phyloP scores from a whole-genome alignment of 1,140 invertebrate genomes.

The Anadara kagoshimensis region DNA sequence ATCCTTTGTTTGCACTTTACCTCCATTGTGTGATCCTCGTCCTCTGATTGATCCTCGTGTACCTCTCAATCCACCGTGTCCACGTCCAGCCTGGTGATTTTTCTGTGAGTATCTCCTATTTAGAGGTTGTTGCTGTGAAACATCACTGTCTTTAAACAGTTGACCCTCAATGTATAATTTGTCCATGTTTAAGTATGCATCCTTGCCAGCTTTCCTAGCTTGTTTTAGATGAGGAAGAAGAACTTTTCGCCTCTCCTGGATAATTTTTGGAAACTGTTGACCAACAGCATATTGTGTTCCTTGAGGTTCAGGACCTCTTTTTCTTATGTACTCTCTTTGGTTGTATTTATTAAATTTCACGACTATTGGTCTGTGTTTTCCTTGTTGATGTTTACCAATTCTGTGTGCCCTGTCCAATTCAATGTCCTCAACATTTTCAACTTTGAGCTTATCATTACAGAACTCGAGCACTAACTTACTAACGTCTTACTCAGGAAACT shows the following conservation, averaged over 20 bases:
- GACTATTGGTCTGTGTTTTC: background rate
- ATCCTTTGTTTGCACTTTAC: no score
- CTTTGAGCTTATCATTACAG: background rate
- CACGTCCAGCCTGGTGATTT: no score
- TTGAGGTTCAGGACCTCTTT: background rate
- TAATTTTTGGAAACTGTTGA: slow-evolving; percentile 17
- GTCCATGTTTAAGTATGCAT: slow-evolving; percentile 4
- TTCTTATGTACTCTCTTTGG: background rate
- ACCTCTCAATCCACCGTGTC: no score
- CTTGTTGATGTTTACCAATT: background rate
- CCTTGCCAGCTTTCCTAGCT: background rate
- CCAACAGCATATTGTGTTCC: slow-evolving; percentile 1
- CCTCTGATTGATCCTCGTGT: no score
- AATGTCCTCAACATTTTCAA: background rate
- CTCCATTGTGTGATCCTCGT: no score
- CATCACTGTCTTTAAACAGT: no score
- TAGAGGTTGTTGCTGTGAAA: no score
- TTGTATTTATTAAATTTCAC: background rate
- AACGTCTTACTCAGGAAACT: no score
- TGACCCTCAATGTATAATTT: slow-evolving; percentile 3
- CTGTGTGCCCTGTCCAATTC: slow-evolving; percentile 2
- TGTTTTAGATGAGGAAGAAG: background rate
- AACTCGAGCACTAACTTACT: background rate
- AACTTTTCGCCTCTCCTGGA: slow-evolving; percentile 6
- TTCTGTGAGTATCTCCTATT: no score